These are phyloP conservation scores for Oxytorus armatus DNA, from an alignment of 2,888 invertebrate genomes.

Conservation along the genomic window DNA sequence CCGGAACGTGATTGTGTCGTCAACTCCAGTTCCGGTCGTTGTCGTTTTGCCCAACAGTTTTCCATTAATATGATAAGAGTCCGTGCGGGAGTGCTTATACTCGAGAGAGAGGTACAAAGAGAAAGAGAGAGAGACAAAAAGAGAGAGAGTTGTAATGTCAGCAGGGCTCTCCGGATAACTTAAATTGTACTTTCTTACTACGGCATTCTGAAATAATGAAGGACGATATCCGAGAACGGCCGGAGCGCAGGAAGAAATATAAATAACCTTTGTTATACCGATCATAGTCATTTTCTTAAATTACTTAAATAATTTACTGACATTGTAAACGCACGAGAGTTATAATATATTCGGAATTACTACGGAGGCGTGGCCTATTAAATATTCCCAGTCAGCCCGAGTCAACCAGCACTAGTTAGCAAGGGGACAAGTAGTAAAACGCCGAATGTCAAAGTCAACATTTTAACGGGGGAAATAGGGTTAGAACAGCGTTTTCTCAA, in stretches of 20 bases:
- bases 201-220: conserved; percentile 51
- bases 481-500: too few species aligned
- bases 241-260: conserved; percentile 2
- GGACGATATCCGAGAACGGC: conserved; percentile 23
- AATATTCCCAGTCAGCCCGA: too few species aligned
- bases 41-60: conserved; percentile 64
- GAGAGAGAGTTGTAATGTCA: conserved; percentile 38
- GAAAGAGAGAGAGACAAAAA: conserved; percentile 4
- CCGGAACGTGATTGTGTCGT: conserved; percentile 63
- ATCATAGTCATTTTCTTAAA: conserved; percentile 28
- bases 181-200: conserved; percentile 61
- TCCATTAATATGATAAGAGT: conserved; percentile 66
- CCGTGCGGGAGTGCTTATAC: conserved; percentile 3
- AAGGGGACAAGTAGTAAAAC: too few species aligned
- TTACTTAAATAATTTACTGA: conserved; percentile 6
- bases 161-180: conserved; percentile 49
- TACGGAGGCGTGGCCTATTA: too few species aligned
- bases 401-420: too few species aligned
- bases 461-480: too few species aligned
- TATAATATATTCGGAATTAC: too few species aligned
- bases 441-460: too few species aligned
- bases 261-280: conserved; percentile 20
- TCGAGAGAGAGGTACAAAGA: neutral
- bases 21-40: conserved; percentile 59
- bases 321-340: too few species aligned